Conservation (phyloP, 30 jellyfish, hydroid and myxozoan species). For the Clytia hemisphaerica region DNA sequence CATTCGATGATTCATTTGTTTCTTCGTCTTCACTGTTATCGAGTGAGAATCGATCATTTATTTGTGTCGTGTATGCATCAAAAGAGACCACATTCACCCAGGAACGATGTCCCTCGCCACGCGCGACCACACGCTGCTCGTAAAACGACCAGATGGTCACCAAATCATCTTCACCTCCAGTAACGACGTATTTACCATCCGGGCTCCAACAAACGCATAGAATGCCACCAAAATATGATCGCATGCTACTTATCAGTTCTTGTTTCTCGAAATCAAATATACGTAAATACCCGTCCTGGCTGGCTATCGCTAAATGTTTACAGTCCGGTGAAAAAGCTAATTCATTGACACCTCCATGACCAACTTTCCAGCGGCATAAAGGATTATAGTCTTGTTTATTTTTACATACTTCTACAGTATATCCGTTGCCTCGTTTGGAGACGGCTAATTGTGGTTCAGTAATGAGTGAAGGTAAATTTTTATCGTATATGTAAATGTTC, state of each 20-base stretch:
- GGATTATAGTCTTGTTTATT: constrained; percentile 67
- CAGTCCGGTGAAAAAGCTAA: constrained; percentile 90
- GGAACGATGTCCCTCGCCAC: constrained; percentile 95
- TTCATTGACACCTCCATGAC: constrained; percentile 72
- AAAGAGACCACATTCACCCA: constrained; percentile 92
- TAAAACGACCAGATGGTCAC: constrained; percentile 91
- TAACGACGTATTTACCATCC: constrained; percentile 81
- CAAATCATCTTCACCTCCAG: constrained; percentile 96
- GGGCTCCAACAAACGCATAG: constrained; percentile 96
- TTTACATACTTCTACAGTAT: constrained; percentile 50
- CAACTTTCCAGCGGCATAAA: constrained; percentile 71
- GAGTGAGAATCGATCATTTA: constrained; percentile 40
- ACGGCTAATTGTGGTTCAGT: constrained; percentile 56
- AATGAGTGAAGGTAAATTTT: constrained; percentile 51
- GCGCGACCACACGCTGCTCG: constrained; percentile 83
- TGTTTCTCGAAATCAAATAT: constrained; percentile 81
- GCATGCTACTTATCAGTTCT: constrained; percentile 77
- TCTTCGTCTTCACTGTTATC: constrained; percentile 78
- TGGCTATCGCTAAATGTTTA: constrained; percentile 71
- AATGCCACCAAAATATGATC: constrained; percentile 89
- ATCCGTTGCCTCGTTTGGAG: constrained; percentile 53
- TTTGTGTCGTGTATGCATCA: constrained; percentile 82
- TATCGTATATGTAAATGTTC: constrained; percentile 66
- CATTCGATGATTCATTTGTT: background rate
- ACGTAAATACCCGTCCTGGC: constrained; percentile 87